Conservation (phyloP, 2,113 vertebrate genomes). For the Vireo altiloquus region DNA sequence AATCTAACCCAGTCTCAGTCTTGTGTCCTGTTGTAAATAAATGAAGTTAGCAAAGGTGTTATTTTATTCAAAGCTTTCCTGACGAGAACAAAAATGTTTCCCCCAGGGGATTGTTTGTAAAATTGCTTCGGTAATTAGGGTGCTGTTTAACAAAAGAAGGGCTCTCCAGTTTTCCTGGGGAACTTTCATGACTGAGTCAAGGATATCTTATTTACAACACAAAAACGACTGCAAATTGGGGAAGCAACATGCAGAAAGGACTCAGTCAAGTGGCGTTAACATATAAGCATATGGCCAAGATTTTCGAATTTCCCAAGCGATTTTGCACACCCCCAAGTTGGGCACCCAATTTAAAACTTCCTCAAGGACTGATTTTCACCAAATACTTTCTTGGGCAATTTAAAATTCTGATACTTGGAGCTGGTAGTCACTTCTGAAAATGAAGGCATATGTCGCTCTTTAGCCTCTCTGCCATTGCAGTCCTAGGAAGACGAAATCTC, state of each 20-base stretch:
- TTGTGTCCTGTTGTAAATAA: slow-evolving; percentile 70
- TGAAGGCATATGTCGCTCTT: not conserved
- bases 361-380: not conserved
- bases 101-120: not conserved
- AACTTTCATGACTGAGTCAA: slow-evolving; percentile 33
- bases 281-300: slow-evolving; percentile 23
- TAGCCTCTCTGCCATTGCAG: not conserved
- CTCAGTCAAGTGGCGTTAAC: slow-evolving; percentile 35
- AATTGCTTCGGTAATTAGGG: slow-evolving; percentile 50
- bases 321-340: not conserved
- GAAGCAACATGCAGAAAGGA: slow-evolving; percentile 29
- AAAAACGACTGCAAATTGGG: slow-evolving; percentile 22
- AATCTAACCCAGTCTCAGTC: slow-evolving; percentile 63
- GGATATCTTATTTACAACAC: slow-evolving; percentile 36
- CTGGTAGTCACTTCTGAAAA: not conserved
- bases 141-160: slow-evolving; percentile 32
- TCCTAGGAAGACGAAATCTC: not conserved
- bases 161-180: slow-evolving; percentile 5
- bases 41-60: slow-evolving; percentile 55
- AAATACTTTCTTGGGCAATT: not conserved
- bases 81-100: slow-evolving; percentile 20
- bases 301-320: slow-evolving; percentile 37
- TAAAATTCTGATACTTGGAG: slow-evolving; percentile 13
- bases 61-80: slow-evolving; percentile 59
- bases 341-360: not conserved